Percentiles rank a stretch among this genome's conserved stretches.
Conservation (phyloP, 1,140 invertebrate species). For the Mamestra configurata region DNA sequence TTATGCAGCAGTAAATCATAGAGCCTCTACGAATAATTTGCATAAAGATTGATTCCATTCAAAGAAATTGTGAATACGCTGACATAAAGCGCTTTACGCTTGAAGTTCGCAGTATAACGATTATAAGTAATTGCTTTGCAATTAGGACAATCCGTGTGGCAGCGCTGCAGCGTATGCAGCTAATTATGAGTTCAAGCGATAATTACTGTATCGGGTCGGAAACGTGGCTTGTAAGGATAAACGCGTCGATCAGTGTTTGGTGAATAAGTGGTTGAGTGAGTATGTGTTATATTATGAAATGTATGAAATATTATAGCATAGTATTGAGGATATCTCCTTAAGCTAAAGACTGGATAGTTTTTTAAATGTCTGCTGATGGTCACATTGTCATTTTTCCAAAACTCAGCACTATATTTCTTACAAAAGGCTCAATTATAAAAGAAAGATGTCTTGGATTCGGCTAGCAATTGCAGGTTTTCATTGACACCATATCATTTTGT, state of each 20-base stretch:
- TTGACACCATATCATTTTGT: too few relatives aligned
- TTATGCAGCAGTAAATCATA: background rate
- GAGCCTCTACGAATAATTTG: background rate
- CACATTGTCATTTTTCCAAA: too few relatives aligned
- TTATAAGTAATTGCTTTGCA: slow-evolving; percentile 77
- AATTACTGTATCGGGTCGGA: slow-evolving; percentile 75
- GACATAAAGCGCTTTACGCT: slow-evolving; percentile 70
- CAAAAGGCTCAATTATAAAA: too few relatives aligned
- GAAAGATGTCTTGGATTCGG: too few relatives aligned
- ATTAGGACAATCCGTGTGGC: slow-evolving; percentile 74
- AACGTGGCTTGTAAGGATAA: slow-evolving; percentile 66
- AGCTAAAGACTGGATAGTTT: too few relatives aligned
- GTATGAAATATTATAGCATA: too few relatives aligned
- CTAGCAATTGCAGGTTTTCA: too few relatives aligned
- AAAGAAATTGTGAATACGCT: slow-evolving; percentile 1
- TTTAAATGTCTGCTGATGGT: too few relatives aligned
- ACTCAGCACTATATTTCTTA: too few relatives aligned
- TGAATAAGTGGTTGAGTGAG: background rate
- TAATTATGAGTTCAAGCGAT: slow-evolving; percentile 81
- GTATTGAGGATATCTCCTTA: too few relatives aligned
- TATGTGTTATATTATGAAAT: background rate
- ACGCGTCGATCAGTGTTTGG: background rate
- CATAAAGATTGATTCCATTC: slow-evolving; percentile 14
- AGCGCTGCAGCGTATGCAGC: slow-evolving; percentile 71
- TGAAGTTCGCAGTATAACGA: slow-evolving; percentile 63